Percentiles rank a stretch among this genome's conserved stretches.
Conservation (phyloP, 2,888 invertebrate genomes). For the Chymomyza amoena region DNA sequence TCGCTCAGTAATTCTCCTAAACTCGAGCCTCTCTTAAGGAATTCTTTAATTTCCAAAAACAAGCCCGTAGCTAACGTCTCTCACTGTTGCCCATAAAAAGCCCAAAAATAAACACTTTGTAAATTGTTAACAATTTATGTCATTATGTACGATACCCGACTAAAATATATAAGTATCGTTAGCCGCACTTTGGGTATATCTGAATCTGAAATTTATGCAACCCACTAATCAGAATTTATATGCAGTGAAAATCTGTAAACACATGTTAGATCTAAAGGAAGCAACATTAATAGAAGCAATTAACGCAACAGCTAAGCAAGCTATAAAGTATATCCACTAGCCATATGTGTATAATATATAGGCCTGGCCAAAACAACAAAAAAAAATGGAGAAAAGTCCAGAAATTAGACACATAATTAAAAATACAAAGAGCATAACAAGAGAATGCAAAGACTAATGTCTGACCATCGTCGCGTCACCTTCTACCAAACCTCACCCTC, state of each 20-base stretch:
- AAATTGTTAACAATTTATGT: background rate
- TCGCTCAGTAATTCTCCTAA: no score
- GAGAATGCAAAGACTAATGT: slow-evolving; percentile 49
- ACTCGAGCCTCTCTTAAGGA: no score
- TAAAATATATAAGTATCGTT: background rate
- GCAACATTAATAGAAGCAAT: slow-evolving; percentile 68
- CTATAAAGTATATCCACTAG: slow-evolving; percentile 46
- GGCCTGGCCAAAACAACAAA: background rate
- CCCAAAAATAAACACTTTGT: background rate
- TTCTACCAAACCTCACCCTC: background rate
- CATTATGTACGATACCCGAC: background rate
- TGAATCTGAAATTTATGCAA: background rate
- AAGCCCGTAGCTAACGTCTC: background rate
- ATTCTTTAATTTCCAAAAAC: no score
- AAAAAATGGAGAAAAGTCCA: background rate
- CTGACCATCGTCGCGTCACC: slow-evolving; percentile 24
- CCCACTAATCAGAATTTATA: background rate
- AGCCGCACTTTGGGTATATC: background rate
- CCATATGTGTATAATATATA: slow-evolving; percentile 13
- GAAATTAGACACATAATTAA: slow-evolving; percentile 70
- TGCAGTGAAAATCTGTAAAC: slow-evolving; percentile 39
- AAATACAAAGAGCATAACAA: slow-evolving; percentile 64
- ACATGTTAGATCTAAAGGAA: slow-evolving; percentile 66
- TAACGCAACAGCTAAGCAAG: slow-evolving; percentile 64
- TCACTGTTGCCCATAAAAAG: background rate